These are phyloP conservation scores for Temnothorax nylanderi DNA, from an alignment of 1,140 invertebrate genomes.

Conservation along the genomic window DNA sequence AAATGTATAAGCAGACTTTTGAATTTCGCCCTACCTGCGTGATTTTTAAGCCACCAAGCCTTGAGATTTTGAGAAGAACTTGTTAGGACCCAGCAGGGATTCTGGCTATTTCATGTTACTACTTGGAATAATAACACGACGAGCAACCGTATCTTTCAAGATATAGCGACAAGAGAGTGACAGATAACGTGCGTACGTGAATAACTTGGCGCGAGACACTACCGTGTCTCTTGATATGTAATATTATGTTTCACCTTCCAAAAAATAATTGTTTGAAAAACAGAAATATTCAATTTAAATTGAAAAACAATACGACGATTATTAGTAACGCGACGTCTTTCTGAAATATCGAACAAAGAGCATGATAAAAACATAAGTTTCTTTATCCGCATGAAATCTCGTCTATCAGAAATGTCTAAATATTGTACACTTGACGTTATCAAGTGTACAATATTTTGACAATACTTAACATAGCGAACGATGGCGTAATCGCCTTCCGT, in stretches of 20 bases:
- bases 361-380: neutral
- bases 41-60: conserved; percentile 62
- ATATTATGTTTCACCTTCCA: conserved; percentile 15
- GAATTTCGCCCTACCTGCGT: conserved; percentile 66
- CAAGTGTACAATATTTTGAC: neutral
- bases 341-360: neutral
- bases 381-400: neutral
- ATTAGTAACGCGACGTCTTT: neutral
- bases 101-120: conserved; percentile 67
- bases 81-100: conserved; percentile 68
- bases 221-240: too few relatives aligned
- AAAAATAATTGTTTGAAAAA: neutral
- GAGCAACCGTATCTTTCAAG: conserved; percentile 54
- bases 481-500: conserved; percentile 41
- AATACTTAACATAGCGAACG: conserved; percentile 19
- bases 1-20: conserved; percentile 57
- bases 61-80: conserved; percentile 65
- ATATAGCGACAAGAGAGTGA: conserved; percentile 48
- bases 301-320: neutral
- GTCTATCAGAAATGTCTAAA: conserved; percentile 19
- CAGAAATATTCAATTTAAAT: conserved; percentile 1
- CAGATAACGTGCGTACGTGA: conserved; percentile 71
- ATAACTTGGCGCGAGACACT: too few relatives aligned
- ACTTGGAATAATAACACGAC: conserved; percentile 63
- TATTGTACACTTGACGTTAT: conserved; percentile 3